A percentile compares a stretch with the other conserved stretches of the same genome.
phyloP scores from a whole-genome alignment of 2,113 vertebrate species.

The Synodontis membranacea region DNA sequence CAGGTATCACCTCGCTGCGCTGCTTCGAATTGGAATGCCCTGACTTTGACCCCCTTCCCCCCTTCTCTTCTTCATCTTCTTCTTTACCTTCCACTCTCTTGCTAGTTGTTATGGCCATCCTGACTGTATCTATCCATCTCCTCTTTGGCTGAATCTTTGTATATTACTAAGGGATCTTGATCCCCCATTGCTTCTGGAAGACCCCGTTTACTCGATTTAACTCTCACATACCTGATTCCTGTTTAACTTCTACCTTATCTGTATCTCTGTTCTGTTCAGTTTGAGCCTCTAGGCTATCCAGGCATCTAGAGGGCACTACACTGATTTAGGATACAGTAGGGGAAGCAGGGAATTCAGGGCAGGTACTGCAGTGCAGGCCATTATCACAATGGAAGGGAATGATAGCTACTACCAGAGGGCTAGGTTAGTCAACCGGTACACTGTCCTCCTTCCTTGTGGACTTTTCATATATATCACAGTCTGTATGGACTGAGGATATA shows the following conservation, averaged over 20 bases:
- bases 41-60: slow-evolving; percentile 69
- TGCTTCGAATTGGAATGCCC: slow-evolving; percentile 80
- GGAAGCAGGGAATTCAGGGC: slow-evolving; percentile 66
- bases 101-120: slow-evolving; percentile 62
- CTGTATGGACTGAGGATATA: slow-evolving; percentile 52
- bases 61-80: slow-evolving; percentile 66
- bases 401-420: slow-evolving; percentile 68
- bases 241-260: slow-evolving; percentile 65
- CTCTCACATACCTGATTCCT: slow-evolving; percentile 64
- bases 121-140: slow-evolving; percentile 65
- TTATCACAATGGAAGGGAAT: slow-evolving; percentile 57
- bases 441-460: slow-evolving; percentile 53
- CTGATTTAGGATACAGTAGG: slow-evolving; percentile 68
- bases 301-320: slow-evolving; percentile 55
- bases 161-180: slow-evolving; percentile 44
- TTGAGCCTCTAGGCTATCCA: slow-evolving; percentile 52
- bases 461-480: slow-evolving; percentile 52
- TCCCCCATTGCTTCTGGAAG: slow-evolving; percentile 62
- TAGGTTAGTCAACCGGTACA: slow-evolving; percentile 50
- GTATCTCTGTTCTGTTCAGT: slow-evolving; percentile 60
- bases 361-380: slow-evolving; percentile 47
- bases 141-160: slow-evolving; percentile 71
- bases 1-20: slow-evolving; percentile 71
- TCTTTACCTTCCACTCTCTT: slow-evolving; percentile 56
- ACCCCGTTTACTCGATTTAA: slow-evolving; percentile 52